phyloP scores from a whole-genome alignment of 1,140 invertebrate species.

The Heliconius nattereri region DNA sequence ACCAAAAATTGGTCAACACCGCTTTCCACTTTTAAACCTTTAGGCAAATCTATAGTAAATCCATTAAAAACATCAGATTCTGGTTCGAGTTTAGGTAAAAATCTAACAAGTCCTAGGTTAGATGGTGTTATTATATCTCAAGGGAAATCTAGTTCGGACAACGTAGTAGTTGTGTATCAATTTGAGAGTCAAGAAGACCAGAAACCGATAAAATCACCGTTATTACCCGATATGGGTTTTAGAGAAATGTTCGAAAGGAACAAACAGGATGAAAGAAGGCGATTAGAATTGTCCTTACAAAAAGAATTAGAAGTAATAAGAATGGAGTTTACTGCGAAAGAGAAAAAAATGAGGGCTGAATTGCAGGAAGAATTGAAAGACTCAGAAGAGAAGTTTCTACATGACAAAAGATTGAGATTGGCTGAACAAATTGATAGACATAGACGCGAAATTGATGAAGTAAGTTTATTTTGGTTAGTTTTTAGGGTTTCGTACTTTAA shows the following conservation, averaged over 20 bases:
- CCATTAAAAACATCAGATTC: conserved; percentile 68
- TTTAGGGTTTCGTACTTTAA: no score
- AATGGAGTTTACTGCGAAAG: conserved; percentile 71
- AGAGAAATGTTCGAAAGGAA: conserved; percentile 37
- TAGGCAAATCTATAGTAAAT: conserved; percentile 53
- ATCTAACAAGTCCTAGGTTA: conserved; percentile 64
- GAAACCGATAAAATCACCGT: conserved; percentile 53
- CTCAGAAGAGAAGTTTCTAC: conserved; percentile 79
- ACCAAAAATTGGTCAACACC: conserved; percentile 65
- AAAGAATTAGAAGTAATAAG: conserved; percentile 71
- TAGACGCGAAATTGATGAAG: conserved; percentile 80
- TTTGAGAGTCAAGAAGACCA: conserved; percentile 70
- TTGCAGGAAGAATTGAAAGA: conserved; percentile 80
- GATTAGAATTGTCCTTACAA: conserved; percentile 67
- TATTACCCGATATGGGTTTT: conserved; percentile 31
- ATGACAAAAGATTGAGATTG: conserved; percentile 78
- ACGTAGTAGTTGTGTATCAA: conserved; percentile 75
- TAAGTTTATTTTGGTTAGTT: conserved; percentile 45
- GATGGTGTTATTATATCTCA: conserved; percentile 75
- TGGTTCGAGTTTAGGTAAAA: conserved; percentile 59
- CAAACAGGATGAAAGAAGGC: conserved; percentile 65
- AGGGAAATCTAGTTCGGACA: conserved; percentile 71
- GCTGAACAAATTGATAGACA: conserved; percentile 76
- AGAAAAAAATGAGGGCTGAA: conserved; percentile 76
- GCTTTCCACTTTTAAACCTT: conserved; percentile 67